Conservation (phyloP, 2,797 vertebrate species). For the Pseudopleuronectes americanus region DNA sequence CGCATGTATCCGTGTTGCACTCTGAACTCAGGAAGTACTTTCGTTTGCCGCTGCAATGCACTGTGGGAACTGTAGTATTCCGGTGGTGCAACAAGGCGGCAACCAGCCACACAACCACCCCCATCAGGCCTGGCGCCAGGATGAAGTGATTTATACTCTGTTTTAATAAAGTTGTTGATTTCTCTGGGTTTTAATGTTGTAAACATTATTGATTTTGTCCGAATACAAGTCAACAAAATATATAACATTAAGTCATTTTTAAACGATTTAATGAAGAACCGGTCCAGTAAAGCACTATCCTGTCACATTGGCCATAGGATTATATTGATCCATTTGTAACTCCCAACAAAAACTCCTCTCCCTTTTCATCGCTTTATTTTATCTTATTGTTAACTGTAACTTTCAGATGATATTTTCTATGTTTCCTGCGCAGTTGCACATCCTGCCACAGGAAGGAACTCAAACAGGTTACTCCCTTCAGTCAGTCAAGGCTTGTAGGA, state of each 20-base stretch:
- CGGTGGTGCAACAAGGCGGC: too few species aligned
- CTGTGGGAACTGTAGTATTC: constrained; percentile 75
- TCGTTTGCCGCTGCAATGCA: constrained; percentile 46
- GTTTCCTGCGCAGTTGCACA: constrained; percentile 1
- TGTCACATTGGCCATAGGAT: background rate
- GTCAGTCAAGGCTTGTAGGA: background rate
- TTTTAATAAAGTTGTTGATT: too few species aligned
- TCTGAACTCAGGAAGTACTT: constrained; percentile 58
- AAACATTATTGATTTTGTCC: too few species aligned
- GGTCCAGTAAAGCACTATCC: too few species aligned
- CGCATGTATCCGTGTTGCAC: constrained; percentile 60
- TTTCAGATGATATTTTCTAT: background rate
- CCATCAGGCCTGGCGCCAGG: too few species aligned
- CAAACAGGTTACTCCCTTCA: background rate
- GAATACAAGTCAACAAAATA: too few species aligned
- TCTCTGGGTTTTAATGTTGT: too few species aligned
- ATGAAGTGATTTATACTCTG: too few species aligned
- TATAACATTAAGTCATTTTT: too few species aligned
- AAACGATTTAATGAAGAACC: too few species aligned
- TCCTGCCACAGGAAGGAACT: background rate
- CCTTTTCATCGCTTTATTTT: background rate
- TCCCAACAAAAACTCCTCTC: too few species aligned
- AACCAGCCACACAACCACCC: too few species aligned
- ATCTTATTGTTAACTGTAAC: background rate
- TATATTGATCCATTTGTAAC: background rate